phyloP scores from a whole-genome alignment of 2,797 vertebrate genomes.

The Myotis myotis region DNA sequence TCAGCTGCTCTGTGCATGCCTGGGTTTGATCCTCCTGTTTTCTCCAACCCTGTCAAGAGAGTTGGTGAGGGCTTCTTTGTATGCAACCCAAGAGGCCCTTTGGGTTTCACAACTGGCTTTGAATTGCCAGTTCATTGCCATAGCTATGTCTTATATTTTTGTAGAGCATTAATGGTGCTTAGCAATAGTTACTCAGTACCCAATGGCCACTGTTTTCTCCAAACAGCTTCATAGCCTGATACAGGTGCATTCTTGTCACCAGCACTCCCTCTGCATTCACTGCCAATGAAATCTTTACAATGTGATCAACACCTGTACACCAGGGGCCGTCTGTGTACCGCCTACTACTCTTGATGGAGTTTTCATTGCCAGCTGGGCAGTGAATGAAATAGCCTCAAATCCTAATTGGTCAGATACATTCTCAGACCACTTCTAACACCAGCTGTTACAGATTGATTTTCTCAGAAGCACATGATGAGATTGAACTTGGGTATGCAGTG shows the following conservation, averaged over 20 bases:
- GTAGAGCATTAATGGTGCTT: not conserved
- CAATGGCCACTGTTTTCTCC: not conserved
- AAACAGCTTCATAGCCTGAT: not conserved
- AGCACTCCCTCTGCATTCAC: not conserved
- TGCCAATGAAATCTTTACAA: conserved; percentile 15
- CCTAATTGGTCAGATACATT: not conserved
- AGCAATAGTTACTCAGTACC: not conserved
- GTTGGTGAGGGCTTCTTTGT: not conserved
- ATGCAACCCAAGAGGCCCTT: not conserved
- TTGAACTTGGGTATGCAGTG: not conserved
- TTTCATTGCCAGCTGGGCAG: not conserved
- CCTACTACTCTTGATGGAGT: not conserved
- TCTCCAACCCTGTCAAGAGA: not conserved
- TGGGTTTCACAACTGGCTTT: not conserved
- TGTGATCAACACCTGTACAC: not conserved
- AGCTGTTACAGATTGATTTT: not conserved
- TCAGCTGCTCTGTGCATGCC: not conserved
- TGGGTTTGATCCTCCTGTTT: not conserved
- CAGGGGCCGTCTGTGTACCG: not conserved
- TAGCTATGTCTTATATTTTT: not conserved
- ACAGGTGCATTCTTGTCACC: not conserved
- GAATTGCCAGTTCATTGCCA: not conserved
- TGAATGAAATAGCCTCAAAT: not conserved
- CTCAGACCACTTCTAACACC: not conserved
- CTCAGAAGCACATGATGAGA: not conserved